Evolutionary conservation across 2,888 invertebrate genomes (phyloP).

Genomic region (Lasioglossum vierecki): DNA sequence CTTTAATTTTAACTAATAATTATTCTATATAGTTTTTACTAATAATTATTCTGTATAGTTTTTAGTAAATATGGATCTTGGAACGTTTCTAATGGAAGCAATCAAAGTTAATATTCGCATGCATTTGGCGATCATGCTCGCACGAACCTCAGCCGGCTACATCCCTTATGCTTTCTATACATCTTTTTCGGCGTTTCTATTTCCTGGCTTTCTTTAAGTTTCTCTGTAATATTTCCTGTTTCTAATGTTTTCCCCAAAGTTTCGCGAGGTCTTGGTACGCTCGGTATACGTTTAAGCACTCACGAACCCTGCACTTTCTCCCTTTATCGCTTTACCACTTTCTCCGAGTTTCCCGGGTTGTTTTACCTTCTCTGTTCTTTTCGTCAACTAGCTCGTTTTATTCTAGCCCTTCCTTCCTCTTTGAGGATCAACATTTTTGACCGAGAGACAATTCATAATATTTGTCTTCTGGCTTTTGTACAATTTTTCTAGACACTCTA

Average conservation of each 20-base stretch:
- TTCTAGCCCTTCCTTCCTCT: not conserved
- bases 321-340: slow-evolving; percentile 3
- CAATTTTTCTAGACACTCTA: not conserved
- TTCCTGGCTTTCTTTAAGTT: not conserved
- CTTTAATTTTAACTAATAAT: too few species aligned
- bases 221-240: slow-evolving; percentile 7
- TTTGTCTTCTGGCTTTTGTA: not conserved
- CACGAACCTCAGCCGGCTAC: not conserved
- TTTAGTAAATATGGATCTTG: not conserved
- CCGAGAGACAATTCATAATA: not conserved
- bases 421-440: not conserved
- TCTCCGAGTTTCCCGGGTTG: not conserved
- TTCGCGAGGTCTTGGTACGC: not conserved
- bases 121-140: not conserved
- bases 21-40: not conserved
- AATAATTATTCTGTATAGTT: not conserved
- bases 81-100: not conserved
- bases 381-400: not conserved
- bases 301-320: slow-evolving; percentile 4
- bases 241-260: slow-evolving; percentile 1
- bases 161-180: not conserved
- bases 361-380: not conserved
- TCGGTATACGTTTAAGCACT: not conserved
- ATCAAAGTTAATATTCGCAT: not conserved
- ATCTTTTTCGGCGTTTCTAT: slow-evolving; percentile 1